Conservation (phyloP, 2,888 invertebrate genomes). For the Melitaea athalia region DNA sequence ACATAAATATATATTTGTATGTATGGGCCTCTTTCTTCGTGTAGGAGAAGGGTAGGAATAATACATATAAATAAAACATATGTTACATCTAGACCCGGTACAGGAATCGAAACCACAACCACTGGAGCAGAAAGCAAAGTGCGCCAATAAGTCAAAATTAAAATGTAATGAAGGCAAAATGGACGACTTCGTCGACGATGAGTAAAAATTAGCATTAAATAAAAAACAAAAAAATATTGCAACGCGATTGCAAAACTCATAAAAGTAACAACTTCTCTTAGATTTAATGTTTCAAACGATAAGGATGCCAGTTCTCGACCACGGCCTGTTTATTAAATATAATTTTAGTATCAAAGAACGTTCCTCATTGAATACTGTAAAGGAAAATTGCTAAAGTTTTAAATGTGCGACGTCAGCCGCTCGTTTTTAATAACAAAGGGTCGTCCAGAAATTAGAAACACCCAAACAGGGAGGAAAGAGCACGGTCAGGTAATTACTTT, state of each 20-base stretch:
- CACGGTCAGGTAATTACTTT: conserved; percentile 34
- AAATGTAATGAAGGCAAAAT: no score
- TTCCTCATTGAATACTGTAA: conserved; percentile 21
- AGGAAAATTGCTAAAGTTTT: conserved; percentile 35
- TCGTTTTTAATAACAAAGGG: conserved; percentile 32
- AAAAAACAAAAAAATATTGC: no score
- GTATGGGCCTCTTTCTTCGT: no score
- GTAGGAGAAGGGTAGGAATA: no score
- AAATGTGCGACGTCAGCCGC: conserved; percentile 35
- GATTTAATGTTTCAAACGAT: conserved; percentile 1
- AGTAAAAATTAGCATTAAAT: no score
- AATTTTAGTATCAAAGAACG: conserved; percentile 22
- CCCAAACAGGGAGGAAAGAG: conserved; percentile 28
- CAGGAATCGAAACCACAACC: no score
- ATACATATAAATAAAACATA: no score
- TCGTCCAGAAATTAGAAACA: conserved; percentile 13
- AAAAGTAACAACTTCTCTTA: neutral
- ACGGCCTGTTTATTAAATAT: neutral
- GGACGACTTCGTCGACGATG: no score
- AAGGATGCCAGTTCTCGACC: neutral
- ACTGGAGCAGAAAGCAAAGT: no score
- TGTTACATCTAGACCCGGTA: no score
- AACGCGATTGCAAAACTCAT: neutral
- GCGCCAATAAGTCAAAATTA: no score
- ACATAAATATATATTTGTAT: no score